Evolutionary conservation across 2,888 invertebrate genomes (phyloP).

Genomic region (Xestia sexstrigata): DNA sequence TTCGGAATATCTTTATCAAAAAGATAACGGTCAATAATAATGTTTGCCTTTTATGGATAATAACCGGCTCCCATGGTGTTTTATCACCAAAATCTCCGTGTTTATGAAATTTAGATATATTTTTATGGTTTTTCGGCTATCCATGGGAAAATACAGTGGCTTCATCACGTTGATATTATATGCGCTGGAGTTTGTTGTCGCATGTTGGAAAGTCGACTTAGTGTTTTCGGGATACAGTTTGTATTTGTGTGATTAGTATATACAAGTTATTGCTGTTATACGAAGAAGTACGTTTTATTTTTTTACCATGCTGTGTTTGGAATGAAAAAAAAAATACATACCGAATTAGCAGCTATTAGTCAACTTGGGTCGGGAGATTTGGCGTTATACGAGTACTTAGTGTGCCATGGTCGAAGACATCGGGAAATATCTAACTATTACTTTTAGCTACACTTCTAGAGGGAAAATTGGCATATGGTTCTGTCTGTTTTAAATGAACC

Average conservation of each 20-base stretch:
- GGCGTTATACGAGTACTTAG: neutral
- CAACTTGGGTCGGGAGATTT: slow-evolving; percentile 5
- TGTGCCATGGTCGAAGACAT: neutral
- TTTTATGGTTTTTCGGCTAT: slow-evolving; percentile 66
- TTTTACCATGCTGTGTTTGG: slow-evolving; percentile 54
- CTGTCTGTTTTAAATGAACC: neutral
- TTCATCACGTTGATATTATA: slow-evolving; percentile 67
- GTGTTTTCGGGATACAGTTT: neutral
- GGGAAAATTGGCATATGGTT: neutral
- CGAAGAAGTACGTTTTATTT: slow-evolving; percentile 48
- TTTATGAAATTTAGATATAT: slow-evolving; percentile 74
- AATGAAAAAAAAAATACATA: slow-evolving; percentile 41
- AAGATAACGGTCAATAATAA: slow-evolving; percentile 62
- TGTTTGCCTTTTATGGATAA: slow-evolving; percentile 65
- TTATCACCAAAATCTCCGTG: slow-evolving; percentile 73
- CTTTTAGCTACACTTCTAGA: neutral
- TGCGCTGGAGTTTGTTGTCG: slow-evolving; percentile 7
- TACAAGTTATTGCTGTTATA: slow-evolving; percentile 53
- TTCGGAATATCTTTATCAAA: slow-evolving; percentile 63
- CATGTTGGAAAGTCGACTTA: neutral
- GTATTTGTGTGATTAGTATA: neutral
- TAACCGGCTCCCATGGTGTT: slow-evolving; percentile 72
- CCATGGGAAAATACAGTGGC: slow-evolving; percentile 72
- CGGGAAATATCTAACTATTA: neutral
- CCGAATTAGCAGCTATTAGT: slow-evolving; percentile 49